Evolutionary conservation across 2,797 vertebrate genomes (phyloP), one percentile per base, ranked within the genome.

Genomic region (Manis crassicaudata): DNA sequence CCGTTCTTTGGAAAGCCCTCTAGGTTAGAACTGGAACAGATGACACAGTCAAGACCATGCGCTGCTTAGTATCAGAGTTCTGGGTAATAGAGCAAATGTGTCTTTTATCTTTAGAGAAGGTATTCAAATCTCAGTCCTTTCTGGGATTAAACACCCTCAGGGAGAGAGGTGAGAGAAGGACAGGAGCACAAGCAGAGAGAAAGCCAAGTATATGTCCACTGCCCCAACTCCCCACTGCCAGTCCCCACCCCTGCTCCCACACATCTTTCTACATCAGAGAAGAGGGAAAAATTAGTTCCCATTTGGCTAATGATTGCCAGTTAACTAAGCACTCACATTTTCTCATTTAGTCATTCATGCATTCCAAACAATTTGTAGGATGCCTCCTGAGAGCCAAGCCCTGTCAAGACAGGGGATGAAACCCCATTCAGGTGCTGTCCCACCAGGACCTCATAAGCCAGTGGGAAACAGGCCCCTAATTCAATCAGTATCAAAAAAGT

Each of bases 291-390:
- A 62, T 27, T 35, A 72, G 62, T n/a, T 56, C 40, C 23, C 72
- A 89, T 37, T 50, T n/a, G 27, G 37, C 87, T 68, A 52, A 76
- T 32, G 21, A 70, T 88, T 93, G 73, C 68, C 89, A 77, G 76
- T 87, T 90, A 93, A 81, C 54, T 63, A 94, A 93, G 63, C 62
- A 60, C 35, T 18, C 70, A 58, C 6, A 17, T 76, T 94, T 96
- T 96, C 92, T 37, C 56, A 92, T 17, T 93, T 54, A 65, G 73
- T 94, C 70, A 96, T 80, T 95, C 93, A 77, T 21, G 83, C 94
- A 84, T 81, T 82, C 96, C 72, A 76, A 96, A 93, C 94, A 81
- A 96, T 90, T 93, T 94, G 29, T 27, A 87, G 93, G 95, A 95
- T 87, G 93, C 65, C 79, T 94, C 70, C 80, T 29, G 52, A 72